Evolutionary conservation across 2,888 invertebrate genomes (phyloP), one percentile per base, ranked within the genome.

Genomic region (Epinotia nisella): DNA sequence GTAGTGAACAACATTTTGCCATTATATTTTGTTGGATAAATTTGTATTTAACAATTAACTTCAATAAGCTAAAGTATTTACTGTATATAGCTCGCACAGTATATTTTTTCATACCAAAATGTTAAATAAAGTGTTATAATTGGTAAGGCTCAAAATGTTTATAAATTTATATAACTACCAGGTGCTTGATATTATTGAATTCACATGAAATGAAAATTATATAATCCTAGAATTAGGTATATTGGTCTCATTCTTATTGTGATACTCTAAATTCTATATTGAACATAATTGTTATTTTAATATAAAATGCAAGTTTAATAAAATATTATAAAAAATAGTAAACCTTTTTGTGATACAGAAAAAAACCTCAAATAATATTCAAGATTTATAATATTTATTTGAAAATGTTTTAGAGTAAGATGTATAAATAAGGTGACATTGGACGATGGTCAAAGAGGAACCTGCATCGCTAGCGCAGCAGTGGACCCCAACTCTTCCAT

Each of bases 401-500:
- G 60, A 61, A 70, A 65, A 62, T 55, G 24, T 66, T 66, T 66
- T 64, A 61, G 64, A 74, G 71, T 74, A 74, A 74, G 53, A 21
- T 66, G 65, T 65, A 71, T 71, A 78, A 74, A 78, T 74, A 62
- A 71, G 59, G 56, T 83, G 83, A 73, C 83, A 85, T 86, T 85
- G 83, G 89, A 90, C 88, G 82, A 87, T 85, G 88, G 87, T 88
- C 89, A 90, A 85, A 82, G 87, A 89, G 86, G 87, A 83, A 81
- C 84, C 84, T 83, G 84, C 84, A 85, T 85, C 84, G 82, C 86
- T 85, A 89, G 89, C 85, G 84, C 74, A 79, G 83, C 80, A 85
- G 85, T 83, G 85, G 87, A 88, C 84, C 85, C 92, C 92, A 93
- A 93, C 93, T 93, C 92, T 89, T 92, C 91, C 61, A 91, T 89